phyloP scores from a whole-genome alignment of 2,797 vertebrate genomes.

The Orientallactaga sibirica region DNA sequence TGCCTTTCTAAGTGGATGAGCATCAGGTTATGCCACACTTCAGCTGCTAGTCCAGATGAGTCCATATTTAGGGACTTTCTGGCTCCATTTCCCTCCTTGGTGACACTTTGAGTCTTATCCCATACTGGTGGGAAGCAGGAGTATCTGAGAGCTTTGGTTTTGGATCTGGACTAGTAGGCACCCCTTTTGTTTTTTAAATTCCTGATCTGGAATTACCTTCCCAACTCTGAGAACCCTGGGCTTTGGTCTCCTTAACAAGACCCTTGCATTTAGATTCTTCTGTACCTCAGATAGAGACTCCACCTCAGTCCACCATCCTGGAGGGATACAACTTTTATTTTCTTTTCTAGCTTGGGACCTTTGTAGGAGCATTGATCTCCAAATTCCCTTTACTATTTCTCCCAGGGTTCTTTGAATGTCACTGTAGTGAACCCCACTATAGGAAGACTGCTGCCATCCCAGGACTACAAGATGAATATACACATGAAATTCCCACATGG shows the following conservation, averaged over 20 bases:
- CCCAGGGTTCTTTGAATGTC: not conserved
- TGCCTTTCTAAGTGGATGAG: too few species aligned
- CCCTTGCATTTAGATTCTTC: not conserved
- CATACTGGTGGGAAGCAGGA: not conserved
- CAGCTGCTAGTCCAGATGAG: not conserved
- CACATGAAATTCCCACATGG: not conserved
- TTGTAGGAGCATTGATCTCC: not conserved
- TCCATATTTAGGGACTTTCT: not conserved
- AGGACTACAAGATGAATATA: conserved; percentile 10
- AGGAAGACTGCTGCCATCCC: not conserved
- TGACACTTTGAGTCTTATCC: not conserved
- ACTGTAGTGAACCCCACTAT: not conserved
- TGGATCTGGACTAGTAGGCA: not conserved
- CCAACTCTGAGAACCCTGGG: not conserved
- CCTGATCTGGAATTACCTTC: not conserved
- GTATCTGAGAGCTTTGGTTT: not conserved
- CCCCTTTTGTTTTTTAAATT: conserved; percentile 17
- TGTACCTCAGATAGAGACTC: not conserved
- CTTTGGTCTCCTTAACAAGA: not conserved
- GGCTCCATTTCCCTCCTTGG: not conserved
- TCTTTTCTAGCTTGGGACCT: not conserved
- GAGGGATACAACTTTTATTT: not conserved
- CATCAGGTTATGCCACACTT: not conserved
- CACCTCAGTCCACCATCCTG: not conserved
- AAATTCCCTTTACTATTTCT: not conserved